Evolutionary conservation across 2,797 vertebrate genomes (phyloP).

Genomic region (Coracias cyanogaster): DNA sequence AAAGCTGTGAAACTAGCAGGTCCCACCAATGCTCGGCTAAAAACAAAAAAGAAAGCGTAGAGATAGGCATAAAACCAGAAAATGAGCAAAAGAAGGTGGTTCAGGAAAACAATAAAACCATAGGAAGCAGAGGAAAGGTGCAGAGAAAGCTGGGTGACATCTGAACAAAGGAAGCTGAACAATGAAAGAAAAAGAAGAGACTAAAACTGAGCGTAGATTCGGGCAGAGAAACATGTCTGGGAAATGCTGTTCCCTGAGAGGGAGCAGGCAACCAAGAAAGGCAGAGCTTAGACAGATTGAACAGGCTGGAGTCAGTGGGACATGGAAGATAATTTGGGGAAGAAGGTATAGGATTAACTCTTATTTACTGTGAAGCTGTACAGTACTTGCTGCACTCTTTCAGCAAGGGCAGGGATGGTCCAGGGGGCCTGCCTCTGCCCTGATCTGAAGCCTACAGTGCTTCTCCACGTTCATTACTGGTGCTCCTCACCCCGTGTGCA

Average conservation of each 20-base stretch:
- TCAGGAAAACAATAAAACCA: background rate
- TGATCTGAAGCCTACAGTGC: background rate
- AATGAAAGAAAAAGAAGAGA: background rate
- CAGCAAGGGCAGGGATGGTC: background rate
- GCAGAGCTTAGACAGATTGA: background rate
- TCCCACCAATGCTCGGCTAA: background rate
- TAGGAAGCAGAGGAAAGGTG: background rate
- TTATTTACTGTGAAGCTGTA: background rate
- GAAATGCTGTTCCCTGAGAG: background rate
- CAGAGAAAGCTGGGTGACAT: background rate
- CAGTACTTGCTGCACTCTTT: background rate
- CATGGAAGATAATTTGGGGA: background rate
- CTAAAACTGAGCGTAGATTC: background rate
- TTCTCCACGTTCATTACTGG: slow-evolving; percentile 11
- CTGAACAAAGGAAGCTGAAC: background rate
- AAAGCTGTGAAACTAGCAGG: background rate
- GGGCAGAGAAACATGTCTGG: background rate
- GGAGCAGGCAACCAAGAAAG: background rate
- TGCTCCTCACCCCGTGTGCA: slow-evolving; percentile 13
- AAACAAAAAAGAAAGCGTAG: background rate
- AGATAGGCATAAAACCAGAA: background rate
- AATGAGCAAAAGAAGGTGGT: background rate
- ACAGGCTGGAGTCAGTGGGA: background rate
- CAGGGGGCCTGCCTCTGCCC: background rate
- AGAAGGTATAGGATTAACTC: background rate